These are phyloP conservation scores for Drosophila vallismaia DNA, from an alignment of 2,888 invertebrate species.

Conservation along the genomic window DNA sequence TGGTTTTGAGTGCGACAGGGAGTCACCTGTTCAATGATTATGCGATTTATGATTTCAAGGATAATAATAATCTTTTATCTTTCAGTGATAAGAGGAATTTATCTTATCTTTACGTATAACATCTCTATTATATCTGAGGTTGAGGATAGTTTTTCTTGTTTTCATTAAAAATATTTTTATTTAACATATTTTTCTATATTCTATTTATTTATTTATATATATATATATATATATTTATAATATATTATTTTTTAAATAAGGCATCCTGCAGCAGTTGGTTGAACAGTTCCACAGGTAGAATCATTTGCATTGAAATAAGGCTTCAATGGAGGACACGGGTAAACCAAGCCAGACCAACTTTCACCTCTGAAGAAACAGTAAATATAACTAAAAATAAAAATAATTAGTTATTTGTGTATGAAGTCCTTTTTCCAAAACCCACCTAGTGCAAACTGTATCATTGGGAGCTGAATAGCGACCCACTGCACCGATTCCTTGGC, in stretches of 20 bases:
- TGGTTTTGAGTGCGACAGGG: constrained; percentile 57
- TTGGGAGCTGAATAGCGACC: constrained; percentile 64
- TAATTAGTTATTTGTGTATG: rapidly evolving
- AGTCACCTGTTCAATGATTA: not conserved
- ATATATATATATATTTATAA: not conserved
- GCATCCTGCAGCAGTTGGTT: constrained; percentile 55
- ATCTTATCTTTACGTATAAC: not conserved
- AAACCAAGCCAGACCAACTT: constrained; percentile 32
- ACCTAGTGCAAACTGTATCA: constrained; percentile 71
- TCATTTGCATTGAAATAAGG: constrained; percentile 50
- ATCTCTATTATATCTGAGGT: not conserved
- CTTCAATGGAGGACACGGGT: constrained; percentile 31
- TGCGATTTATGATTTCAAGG: not conserved
- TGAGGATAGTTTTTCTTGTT: not conserved
- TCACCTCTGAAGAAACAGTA: constrained; percentile 46
- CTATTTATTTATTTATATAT: not conserved
- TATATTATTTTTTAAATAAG: not conserved
- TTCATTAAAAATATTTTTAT: not conserved
- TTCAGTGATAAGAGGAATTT: not conserved
- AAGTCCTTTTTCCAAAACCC: not conserved
- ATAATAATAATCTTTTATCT: not conserved
- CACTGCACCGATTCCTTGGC: constrained; percentile 18
- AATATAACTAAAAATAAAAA: constrained; percentile 56
- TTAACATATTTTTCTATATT: constrained; percentile 2
- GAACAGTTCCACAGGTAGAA: constrained; percentile 28